These are phyloP conservation scores for Dromius quadrimaculatus DNA, from an alignment of 2,888 invertebrate genomes.

Conservation along the genomic window DNA sequence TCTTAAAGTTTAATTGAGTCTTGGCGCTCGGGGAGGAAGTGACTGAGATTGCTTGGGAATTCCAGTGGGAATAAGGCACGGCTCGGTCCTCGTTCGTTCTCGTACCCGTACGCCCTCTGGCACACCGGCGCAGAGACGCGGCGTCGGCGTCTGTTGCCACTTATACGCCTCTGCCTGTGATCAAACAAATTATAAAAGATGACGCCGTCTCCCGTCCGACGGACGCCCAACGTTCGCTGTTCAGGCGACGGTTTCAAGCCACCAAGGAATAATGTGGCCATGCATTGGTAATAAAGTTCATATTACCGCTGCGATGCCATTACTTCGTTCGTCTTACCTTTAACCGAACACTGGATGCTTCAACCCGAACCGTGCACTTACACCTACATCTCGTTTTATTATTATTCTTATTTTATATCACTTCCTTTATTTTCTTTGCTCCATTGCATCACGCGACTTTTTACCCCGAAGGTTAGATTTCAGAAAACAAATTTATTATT, in stretches of 20 bases:
- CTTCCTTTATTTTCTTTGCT: no score
- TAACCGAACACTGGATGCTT: neutral
- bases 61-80: constrained; percentile 63
- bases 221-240: constrained; percentile 9
- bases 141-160: constrained; percentile 56
- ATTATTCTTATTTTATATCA: no score
- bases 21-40: constrained; percentile 69
- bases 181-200: constrained; percentile 68
- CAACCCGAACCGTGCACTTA: neutral
- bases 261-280: constrained; percentile 51
- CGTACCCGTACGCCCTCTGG: constrained; percentile 63
- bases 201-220: constrained; percentile 55
- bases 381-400: neutral
- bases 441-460: no score
- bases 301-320: constrained; percentile 36
- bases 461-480: no score
- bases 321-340: constrained; percentile 6
- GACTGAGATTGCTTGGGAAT: constrained; percentile 67
- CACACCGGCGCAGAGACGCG: constrained; percentile 58
- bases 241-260: constrained; percentile 15
- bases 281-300: constrained; percentile 50
- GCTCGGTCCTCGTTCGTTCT: constrained; percentile 59
- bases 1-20: constrained; percentile 82
- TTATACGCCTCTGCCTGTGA: constrained; percentile 60
- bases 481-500: no score